Evolutionary conservation across 2,113 vertebrate species (phyloP).

Genomic region (Hemibagrus wyckioides): DNA sequence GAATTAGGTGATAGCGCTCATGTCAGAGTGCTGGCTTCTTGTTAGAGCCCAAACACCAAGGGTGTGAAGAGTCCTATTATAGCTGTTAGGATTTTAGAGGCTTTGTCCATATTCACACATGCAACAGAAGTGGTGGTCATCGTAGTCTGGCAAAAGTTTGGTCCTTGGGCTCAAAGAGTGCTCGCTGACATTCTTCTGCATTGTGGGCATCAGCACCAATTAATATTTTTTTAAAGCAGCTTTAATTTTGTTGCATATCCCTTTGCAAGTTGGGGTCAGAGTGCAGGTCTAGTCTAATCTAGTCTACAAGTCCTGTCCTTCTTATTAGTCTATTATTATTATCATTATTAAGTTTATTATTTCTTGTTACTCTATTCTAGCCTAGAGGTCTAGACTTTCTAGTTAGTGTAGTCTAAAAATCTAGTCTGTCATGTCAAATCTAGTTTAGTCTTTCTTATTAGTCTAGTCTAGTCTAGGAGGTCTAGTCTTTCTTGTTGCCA

Average conservation of each 20-base stretch:
- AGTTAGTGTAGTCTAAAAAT: too few species aligned
- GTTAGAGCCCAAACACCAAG: background rate
- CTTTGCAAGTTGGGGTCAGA: too few species aligned
- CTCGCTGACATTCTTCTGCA: background rate
- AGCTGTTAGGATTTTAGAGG: background rate
- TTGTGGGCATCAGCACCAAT: background rate
- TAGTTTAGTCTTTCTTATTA: too few species aligned
- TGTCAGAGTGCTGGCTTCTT: background rate
- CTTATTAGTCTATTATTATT: too few species aligned
- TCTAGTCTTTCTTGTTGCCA: background rate
- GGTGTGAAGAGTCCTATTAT: background rate
- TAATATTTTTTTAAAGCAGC: too few species aligned
- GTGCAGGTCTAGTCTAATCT: too few species aligned
- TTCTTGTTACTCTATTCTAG: too few species aligned
- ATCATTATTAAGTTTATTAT: too few species aligned
- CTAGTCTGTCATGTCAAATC: too few species aligned
- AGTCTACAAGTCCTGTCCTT: too few species aligned
- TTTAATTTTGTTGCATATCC: too few species aligned
- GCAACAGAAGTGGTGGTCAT: background rate
- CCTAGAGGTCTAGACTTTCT: too few species aligned
- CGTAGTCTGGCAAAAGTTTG: background rate
- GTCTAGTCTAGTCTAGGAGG: background rate
- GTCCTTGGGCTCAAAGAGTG: background rate
- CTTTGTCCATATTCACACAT: background rate
- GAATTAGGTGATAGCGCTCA: background rate